Percentiles rank a stretch among this genome's conserved stretches.
These are phyloP conservation scores for Butorides virescens DNA, from an alignment of 2,113 vertebrate genomes.

Conservation along the genomic window DNA sequence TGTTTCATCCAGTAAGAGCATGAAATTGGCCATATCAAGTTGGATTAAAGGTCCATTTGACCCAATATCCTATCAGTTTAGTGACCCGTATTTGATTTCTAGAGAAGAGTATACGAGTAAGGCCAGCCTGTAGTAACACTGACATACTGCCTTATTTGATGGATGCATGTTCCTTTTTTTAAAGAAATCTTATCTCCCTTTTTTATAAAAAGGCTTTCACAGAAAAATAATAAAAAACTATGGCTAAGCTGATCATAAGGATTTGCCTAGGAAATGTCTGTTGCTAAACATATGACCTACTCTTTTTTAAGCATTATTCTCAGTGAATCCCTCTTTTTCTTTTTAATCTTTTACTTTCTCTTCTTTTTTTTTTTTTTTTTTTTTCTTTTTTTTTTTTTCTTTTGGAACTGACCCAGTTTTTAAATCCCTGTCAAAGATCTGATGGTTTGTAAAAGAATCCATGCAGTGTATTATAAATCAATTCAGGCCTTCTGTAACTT, in stretches of 20 bases:
- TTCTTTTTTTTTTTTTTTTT: background rate
- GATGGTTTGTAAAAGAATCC: background rate
- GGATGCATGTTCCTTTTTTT: background rate
- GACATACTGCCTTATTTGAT: background rate
- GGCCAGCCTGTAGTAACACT: background rate
- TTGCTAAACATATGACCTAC: background rate
- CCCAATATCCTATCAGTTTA: background rate
- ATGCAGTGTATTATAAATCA: background rate
- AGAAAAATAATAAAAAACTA: background rate
- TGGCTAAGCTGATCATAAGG: background rate
- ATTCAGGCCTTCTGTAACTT: background rate
- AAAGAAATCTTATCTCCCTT: background rate
- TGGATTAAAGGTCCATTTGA: background rate
- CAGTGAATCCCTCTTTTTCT: background rate
- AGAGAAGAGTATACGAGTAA: background rate
- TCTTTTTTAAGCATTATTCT: background rate
- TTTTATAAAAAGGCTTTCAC: background rate
- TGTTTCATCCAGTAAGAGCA: background rate
- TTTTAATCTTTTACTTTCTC: background rate
- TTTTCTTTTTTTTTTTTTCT: background rate
- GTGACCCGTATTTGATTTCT: background rate
- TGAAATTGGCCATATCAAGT: background rate
- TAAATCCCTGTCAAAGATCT: background rate
- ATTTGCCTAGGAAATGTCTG: background rate
- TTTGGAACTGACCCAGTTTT: slow-evolving; percentile 12